Evolutionary conservation across 2,888 invertebrate species (phyloP).

Genomic region (Megaustenia siamemsis): DNA sequence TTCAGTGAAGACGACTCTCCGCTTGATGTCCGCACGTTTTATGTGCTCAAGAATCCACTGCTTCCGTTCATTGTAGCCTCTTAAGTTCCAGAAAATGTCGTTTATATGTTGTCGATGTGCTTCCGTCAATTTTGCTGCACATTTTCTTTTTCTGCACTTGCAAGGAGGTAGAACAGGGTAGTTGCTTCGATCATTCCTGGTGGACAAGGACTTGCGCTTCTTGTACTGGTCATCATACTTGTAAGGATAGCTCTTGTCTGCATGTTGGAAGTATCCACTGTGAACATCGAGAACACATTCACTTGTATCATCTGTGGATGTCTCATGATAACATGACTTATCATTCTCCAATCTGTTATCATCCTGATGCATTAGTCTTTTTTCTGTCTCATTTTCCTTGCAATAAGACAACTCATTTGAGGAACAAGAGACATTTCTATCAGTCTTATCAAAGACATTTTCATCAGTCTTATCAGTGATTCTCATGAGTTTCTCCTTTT

Average conservation of each 20-base stretch:
- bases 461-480: not conserved
- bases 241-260: not conserved
- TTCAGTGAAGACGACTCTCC: not conserved
- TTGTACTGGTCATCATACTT: not conserved
- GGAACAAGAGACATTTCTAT: not conserved
- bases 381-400: not conserved
- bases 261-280: constrained; percentile 20
- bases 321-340: not conserved
- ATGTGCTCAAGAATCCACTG: constrained; percentile 47
- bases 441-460: not conserved
- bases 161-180: constrained; percentile 42
- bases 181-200: constrained; percentile 27
- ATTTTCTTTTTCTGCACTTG: constrained; percentile 44
- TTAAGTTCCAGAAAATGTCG: constrained; percentile 40
- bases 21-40: constrained; percentile 33
- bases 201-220: constrained; percentile 17
- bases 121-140: constrained; percentile 37
- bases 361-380: not conserved
- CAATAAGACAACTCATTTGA: not conserved
- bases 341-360: not conserved
- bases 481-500: too few species aligned
- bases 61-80: constrained; percentile 38
- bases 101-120: constrained; percentile 23
- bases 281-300: constrained; percentile 32
- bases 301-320: not conserved